Base-by-base conservation (phyloP, 1,140 invertebrate genomes). In the Drosophila pallidifrons region DNA sequence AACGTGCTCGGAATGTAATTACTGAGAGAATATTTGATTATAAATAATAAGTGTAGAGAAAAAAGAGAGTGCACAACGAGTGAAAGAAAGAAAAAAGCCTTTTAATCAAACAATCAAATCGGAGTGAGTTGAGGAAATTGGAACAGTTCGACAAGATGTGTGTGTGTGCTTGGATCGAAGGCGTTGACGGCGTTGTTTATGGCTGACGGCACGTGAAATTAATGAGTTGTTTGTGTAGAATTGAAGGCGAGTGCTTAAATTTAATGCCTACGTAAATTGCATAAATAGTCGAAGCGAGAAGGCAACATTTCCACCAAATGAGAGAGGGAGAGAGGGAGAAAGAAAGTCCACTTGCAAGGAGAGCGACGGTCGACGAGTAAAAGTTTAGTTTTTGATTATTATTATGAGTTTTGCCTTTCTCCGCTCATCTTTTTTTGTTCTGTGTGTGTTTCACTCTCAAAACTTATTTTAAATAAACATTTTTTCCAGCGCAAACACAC, bases 401-500 rank as follows among this genome's bases (percentile, higher is more conserved):
- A 88, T 77, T 88, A 80, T 88, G 69, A 88, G 71, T 77, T 52
- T 32, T 71, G 57, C 49, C 7, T 54, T 54, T 32, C 25, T 30
- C n/a, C 32, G 1, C 5, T 5, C 35, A 38, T 38, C 4, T 78
- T 43, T 67, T 74, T 73, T 7, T 7, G 7, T 38, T 8, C 8
- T 38, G 7, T 2, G 35, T 38, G 35, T 73, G 15, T 45, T 69
- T 25, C 20, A 76, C 74, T 43, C 59, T 68, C 59, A 13, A 60
- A 77, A 38, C 63, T 76, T 79, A 25, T 87, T 80, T 88, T 82
- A 87, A 87, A 88, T 87, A 87, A 87, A 87, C 82, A 87, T 61
- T 88, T 52, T 16, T 85, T 46, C 11, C 57, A 65, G 58, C 35
- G 16, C 25, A 46, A 10, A 28, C n/a, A 60, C 46, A 61, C 38